These are phyloP conservation scores for Abscondita cerata DNA, from an alignment of 2,888 invertebrate genomes.

Conservation along the genomic window DNA sequence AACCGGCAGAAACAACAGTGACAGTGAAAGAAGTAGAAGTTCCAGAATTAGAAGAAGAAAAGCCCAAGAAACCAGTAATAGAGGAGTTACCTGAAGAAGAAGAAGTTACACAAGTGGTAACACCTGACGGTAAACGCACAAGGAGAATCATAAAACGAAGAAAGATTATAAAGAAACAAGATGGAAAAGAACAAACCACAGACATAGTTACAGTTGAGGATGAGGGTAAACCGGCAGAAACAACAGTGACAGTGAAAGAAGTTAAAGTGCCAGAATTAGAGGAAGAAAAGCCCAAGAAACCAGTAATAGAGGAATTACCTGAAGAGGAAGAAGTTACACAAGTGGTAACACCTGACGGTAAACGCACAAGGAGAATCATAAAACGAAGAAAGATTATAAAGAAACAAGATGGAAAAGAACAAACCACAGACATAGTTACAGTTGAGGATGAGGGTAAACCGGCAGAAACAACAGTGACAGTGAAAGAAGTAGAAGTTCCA, in stretches of 20 bases:
- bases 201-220: slow-evolving; percentile 58
- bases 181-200: slow-evolving; percentile 51
- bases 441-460: slow-evolving; percentile 50
- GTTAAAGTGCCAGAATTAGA: slow-evolving; percentile 41
- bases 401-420: slow-evolving; percentile 50
- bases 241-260: slow-evolving; percentile 42
- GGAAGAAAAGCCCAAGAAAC: slow-evolving; percentile 45
- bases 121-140: neutral
- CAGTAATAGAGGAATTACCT: neutral
- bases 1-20: slow-evolving; percentile 50
- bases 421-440: slow-evolving; percentile 41
- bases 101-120: slow-evolving; percentile 23
- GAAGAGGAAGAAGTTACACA: slow-evolving; percentile 29
- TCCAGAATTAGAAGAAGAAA: slow-evolving; percentile 4
- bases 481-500: slow-evolving; percentile 47
- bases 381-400: slow-evolving; percentile 50
- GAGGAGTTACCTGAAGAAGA: slow-evolving; percentile 32
- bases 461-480: slow-evolving; percentile 57
- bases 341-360: slow-evolving; percentile 50
- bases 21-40: slow-evolving; percentile 34
- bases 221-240: slow-evolving; percentile 55
- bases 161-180: slow-evolving; percentile 37
- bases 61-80: neutral
- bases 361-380: slow-evolving; percentile 8
- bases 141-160: slow-evolving; percentile 45